Evolutionary conservation across 2,797 vertebrate species (phyloP).

Genomic region (Champsocephalus gunnari): DNA sequence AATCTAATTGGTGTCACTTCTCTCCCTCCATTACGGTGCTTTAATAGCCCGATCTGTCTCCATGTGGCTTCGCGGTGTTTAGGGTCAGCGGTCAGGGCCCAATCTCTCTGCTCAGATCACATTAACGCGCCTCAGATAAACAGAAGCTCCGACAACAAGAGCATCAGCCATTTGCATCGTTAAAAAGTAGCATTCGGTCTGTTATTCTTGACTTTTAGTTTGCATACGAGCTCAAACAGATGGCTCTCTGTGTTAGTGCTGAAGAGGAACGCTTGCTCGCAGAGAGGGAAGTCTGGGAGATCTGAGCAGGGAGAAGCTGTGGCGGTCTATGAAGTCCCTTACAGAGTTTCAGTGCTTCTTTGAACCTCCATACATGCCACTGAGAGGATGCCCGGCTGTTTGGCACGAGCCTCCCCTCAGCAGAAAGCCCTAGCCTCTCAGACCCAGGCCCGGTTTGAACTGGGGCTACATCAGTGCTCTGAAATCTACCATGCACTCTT

Average conservation of each 20-base stretch:
- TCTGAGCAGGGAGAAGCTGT: slow-evolving; percentile 33
- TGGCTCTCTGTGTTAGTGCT: slow-evolving; percentile 36
- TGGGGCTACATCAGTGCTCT: slow-evolving; percentile 74
- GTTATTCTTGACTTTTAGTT: slow-evolving; percentile 38
- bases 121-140: slow-evolving; percentile 73
- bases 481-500: slow-evolving; percentile 80
- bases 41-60: slow-evolving; percentile 82
- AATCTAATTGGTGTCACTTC: slow-evolving; percentile 85
- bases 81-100: slow-evolving; percentile 78
- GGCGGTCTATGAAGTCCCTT: slow-evolving; percentile 44
- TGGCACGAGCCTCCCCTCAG: slow-evolving; percentile 65
- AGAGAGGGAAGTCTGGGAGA: slow-evolving; percentile 27
- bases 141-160: slow-evolving; percentile 55
- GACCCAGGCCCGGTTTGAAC: slow-evolving; percentile 78
- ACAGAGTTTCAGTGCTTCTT: slow-evolving; percentile 38
- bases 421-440: slow-evolving; percentile 63
- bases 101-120: slow-evolving; percentile 67
- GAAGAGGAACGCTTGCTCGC: slow-evolving; percentile 23
- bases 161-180: slow-evolving; percentile 61
- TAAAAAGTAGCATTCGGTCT: slow-evolving; percentile 56
- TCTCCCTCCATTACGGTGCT: slow-evolving; percentile 78
- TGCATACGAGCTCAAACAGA: slow-evolving; percentile 29
- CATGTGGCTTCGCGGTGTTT: slow-evolving; percentile 75
- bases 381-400: slow-evolving; percentile 58
- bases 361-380: slow-evolving; percentile 35